Conservation (phyloP, 2,888 invertebrate genomes). For the Orthosia cruda region DNA sequence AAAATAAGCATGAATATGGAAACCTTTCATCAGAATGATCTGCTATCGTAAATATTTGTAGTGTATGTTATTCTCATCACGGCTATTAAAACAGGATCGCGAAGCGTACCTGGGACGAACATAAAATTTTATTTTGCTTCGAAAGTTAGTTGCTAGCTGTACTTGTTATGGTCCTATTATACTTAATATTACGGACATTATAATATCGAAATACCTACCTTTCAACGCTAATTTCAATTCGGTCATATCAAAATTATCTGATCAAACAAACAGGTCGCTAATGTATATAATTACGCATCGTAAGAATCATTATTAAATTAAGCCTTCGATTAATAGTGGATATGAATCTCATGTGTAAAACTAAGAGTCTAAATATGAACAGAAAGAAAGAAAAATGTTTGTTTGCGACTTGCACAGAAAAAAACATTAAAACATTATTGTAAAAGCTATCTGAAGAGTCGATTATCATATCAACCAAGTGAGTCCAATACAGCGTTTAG, state of each 20-base stretch:
- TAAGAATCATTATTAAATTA: too few relatives aligned
- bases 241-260: background rate
- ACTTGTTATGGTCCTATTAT: conserved; percentile 26
- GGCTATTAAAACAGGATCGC: conserved; percentile 38
- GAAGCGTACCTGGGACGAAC: conserved; percentile 12
- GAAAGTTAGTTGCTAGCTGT: conserved; percentile 1
- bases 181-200: conserved; percentile 19
- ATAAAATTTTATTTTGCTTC: conserved; percentile 39
- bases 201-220: background rate
- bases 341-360: too few relatives aligned
- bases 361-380: too few relatives aligned
- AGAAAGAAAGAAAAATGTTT: too few relatives aligned
- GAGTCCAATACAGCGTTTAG: too few relatives aligned
- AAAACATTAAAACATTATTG: too few relatives aligned
- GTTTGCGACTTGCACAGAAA: too few relatives aligned
- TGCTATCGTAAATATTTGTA: conserved; percentile 44
- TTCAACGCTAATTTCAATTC: background rate
- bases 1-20: conserved; percentile 8
- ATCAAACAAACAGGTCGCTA: background rate
- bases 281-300: too few relatives aligned
- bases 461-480: too few relatives aligned
- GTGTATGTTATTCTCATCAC: conserved; percentile 30
- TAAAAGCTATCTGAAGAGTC: too few relatives aligned
- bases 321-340: too few relatives aligned
- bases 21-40: conserved; percentile 17